Conservation (phyloP, 1,140 invertebrate species). For the Euglossa dilemma region DNA sequence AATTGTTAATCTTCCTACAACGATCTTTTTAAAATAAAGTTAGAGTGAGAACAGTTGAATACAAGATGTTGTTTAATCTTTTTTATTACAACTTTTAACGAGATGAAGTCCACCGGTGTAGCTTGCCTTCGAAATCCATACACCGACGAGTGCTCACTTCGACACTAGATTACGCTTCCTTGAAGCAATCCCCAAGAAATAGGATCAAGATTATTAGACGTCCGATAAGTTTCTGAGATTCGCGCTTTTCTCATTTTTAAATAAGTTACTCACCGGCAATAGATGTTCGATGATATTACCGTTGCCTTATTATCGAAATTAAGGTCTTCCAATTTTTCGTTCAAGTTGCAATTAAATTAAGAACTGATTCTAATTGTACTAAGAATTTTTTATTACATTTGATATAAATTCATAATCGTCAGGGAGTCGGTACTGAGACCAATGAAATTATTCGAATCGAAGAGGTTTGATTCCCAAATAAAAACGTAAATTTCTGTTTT, state of each 20-base stretch:
- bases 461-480: too few relatives aligned
- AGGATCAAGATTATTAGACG: neutral
- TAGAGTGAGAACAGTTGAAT: neutral
- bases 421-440: too few relatives aligned
- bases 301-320: too few relatives aligned
- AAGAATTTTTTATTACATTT: too few relatives aligned
- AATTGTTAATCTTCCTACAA: neutral
- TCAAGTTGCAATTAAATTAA: neutral
- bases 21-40: neutral
- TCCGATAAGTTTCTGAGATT: neutral
- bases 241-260: neutral
- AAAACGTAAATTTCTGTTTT: too few relatives aligned
- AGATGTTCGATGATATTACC: too few relatives aligned
- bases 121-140: neutral
- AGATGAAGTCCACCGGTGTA: neutral
- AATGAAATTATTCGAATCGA: too few relatives aligned
- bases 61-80: neutral
- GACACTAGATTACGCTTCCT: neutral
- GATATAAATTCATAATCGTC: too few relatives aligned
- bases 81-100: neutral
- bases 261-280: neutral
- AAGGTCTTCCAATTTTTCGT: too few relatives aligned
- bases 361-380: neutral
- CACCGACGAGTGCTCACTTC: neutral
- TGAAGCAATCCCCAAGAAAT: constrained; percentile 3